Evolutionary conservation across 2,797 vertebrate genomes (phyloP).

Genomic region (Neomorphus geoffroyi): DNA sequence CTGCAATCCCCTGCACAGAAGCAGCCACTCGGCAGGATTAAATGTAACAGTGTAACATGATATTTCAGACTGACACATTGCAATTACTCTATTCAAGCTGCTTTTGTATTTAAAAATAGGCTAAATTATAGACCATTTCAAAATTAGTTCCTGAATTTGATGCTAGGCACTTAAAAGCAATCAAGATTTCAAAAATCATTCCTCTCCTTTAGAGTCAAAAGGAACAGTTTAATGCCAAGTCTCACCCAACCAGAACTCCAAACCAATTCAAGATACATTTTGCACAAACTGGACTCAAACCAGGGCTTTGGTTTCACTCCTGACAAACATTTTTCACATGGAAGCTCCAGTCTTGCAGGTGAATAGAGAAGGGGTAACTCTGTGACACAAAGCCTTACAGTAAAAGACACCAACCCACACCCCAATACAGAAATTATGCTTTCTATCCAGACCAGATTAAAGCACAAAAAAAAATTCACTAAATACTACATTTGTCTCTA

Average conservation of each 20-base stretch:
- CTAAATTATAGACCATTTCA: not conserved
- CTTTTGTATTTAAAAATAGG: conserved; percentile 47
- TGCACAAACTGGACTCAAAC: conserved; percentile 6
- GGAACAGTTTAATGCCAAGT: conserved; percentile 46
- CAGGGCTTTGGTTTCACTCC: not conserved
- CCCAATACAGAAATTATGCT: not conserved
- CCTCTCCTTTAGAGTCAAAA: conserved; percentile 62
- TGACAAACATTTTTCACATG: not conserved
- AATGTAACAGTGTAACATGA: not conserved
- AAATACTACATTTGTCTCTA: conserved; percentile 13
- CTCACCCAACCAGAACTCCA: conserved; percentile 40
- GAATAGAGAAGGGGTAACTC: conserved; percentile 20
- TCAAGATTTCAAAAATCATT: conserved; percentile 26
- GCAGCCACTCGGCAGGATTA: not conserved
- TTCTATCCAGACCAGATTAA: conserved; percentile 50
- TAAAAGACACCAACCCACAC: not conserved
- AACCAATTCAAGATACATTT: conserved; percentile 9
- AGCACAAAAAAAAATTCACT: not conserved
- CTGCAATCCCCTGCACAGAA: conserved; percentile 45
- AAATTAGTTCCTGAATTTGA: conserved; percentile 18
- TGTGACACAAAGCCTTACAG: conserved; percentile 21
- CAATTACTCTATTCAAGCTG: not conserved
- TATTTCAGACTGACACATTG: not conserved
- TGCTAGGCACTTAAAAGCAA: conserved; percentile 10
- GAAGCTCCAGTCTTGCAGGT: conserved; percentile 39